Evolutionary conservation across 2,113 vertebrate genomes (phyloP), one percentile per base, ranked within the genome.

Genomic region (Rhagologus leucostigma): DNA sequence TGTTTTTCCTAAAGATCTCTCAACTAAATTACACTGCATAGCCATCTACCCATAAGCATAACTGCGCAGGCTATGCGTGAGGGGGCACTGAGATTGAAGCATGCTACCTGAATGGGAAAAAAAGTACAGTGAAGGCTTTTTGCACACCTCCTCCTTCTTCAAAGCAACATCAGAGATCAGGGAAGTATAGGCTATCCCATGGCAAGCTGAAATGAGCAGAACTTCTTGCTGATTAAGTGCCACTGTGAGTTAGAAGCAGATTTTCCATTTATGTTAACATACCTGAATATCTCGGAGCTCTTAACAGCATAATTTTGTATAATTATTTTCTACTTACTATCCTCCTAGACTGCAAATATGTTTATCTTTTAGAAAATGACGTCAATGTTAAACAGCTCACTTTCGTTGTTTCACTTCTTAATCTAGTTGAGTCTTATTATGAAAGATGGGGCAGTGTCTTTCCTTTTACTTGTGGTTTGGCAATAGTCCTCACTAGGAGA

Each of bases 381-480:
- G 13, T 84, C 87, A 92, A 14, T 70, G 84, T 76, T 81, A 81
- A 93, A 63, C 57, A 89, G 71, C 69, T 94, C 47, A 64, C 53
- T 95, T 91, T 69, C 73, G 89, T 56, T 91, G 64, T 68, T 95
- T 92, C 59, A 84, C 85, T 88, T 91, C 87, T 96, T 85, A 85
- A 94, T 87, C 84, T 73, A 92, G 79, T 63, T 88, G 29, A 47
- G 76, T 68, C 85, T 85, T 69, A 80, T 75, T 64, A 79, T 64
- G 88, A 90, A 91, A 85, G 69, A 93, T 29, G 71, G 65, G 71
- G 75, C 83, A 84, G 55, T 14, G 52, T 70, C 87, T 90, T 76
- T n/a, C 69, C 90, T 96, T 91, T 47, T 84, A 13, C 75, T 57
- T 94, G 89, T 53, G 84, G 88, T 84, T 92, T 96, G 93, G 95